Evolutionary conservation across 2,888 invertebrate genomes (phyloP).

Genomic region (Kryphioiulus occultus): DNA sequence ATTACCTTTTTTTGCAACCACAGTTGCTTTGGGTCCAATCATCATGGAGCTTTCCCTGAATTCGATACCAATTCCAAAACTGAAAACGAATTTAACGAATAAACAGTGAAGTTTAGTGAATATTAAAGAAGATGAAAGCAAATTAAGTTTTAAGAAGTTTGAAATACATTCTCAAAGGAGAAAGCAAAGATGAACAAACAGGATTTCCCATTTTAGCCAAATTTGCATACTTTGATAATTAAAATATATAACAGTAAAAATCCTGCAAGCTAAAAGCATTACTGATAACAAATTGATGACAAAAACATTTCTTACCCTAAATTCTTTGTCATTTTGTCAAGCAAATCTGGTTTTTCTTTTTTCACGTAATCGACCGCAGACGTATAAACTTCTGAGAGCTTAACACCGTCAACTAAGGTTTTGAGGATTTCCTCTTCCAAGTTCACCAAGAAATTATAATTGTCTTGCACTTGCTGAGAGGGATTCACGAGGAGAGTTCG

Average conservation of each 20-base stretch:
- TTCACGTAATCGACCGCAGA: slow-evolving; percentile 81
- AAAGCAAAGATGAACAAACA: too few species aligned
- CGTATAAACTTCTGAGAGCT: slow-evolving; percentile 87
- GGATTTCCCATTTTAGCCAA: too few species aligned
- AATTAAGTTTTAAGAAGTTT: neutral
- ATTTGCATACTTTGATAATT: too few species aligned
- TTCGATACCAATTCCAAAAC: slow-evolving; percentile 97
- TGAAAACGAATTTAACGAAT: slow-evolving; percentile 61
- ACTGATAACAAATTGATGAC: neutral
- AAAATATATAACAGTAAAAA: neutral
- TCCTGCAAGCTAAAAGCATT: neutral
- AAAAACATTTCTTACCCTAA: slow-evolving; percentile 72
- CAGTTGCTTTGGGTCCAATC: slow-evolving; percentile 87
- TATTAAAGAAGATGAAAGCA: neutral
- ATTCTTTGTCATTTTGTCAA: slow-evolving; percentile 90
- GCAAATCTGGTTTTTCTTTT: slow-evolving; percentile 82
- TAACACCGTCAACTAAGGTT: slow-evolving; percentile 79
- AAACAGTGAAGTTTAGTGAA: neutral
- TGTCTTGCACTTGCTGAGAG: slow-evolving; percentile 73
- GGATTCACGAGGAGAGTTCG: slow-evolving; percentile 97
- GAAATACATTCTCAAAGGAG: too few species aligned
- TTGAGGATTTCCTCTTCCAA: slow-evolving; percentile 91
- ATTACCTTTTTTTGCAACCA: slow-evolving; percentile 76
- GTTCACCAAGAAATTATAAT: slow-evolving; percentile 89
- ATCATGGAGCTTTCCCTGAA: slow-evolving; percentile 94